Evolutionary conservation across 2,797 vertebrate species (phyloP), one percentile per base, ranked within the genome.

Genomic region (Anomalospiza imberbis): DNA sequence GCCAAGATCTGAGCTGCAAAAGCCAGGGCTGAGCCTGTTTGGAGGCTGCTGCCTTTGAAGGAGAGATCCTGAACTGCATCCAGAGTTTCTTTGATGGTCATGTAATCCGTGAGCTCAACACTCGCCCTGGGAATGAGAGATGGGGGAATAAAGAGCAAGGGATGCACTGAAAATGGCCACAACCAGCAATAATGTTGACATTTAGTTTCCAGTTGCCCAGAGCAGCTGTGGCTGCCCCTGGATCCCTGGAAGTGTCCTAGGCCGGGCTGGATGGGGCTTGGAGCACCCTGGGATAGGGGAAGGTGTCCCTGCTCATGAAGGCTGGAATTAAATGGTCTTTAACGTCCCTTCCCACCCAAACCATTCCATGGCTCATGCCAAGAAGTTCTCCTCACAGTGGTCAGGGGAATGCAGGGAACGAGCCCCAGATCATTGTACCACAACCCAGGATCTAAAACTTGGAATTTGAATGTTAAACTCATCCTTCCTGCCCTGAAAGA

Each of bases 1-100:
- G 98, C 98, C 81, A 98, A 97, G 8, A 96, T 72, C 8, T 97
- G 97, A 40, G 97, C 97, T 4, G 98, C 97, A 92, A 98, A 99
- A 2, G 83, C 97, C 61, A 99, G 97, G 62, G 98, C 98, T 44
- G 97, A 94, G 4, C 98, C 98, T 1, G 88, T 98, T 53, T 95
- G 98, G 84, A 98, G 98, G 96, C 95, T 97, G 60, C 98, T 97
- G 4, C 98, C 98, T 54, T 98, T 94, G 42, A 97, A 98, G 8
- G 96, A 97, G 45, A 99, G 96, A 62, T 97, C 97, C 94, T 96
- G 97, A 88, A 98, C 60, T 15, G 98, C 98, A 78, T 96, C 96
- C 77, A 99, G 95, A 42, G 97, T 97, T 63, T 98, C 98, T 34
- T 97, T 91, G 9, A 97, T 50, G 31, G 97, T 97, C 80, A 90